Percentiles rank a stretch among this genome's conserved stretches.
Conservation (phyloP, 2,888 invertebrate species). For the Zelleria hepariella region DNA sequence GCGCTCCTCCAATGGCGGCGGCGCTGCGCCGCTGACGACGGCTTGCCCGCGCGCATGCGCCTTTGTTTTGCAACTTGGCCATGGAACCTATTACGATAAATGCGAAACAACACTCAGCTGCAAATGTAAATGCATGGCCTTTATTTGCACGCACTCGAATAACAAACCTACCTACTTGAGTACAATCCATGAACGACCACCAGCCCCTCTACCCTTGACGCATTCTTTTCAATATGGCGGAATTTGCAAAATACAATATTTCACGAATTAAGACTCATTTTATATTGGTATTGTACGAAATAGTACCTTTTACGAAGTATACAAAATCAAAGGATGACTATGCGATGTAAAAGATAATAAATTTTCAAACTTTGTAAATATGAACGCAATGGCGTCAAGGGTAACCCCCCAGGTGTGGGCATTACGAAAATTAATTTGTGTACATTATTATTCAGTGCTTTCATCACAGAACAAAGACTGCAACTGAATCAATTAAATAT, state of each 20-base stretch:
- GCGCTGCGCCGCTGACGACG: conserved; percentile 35
- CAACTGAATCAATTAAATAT: background rate
- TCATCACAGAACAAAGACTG: background rate
- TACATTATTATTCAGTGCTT: background rate
- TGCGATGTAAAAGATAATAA: no score
- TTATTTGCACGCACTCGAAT: conserved; percentile 36
- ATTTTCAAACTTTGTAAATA: no score
- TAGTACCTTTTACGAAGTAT: no score
- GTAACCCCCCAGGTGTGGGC: no score
- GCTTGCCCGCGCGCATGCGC: conserved; percentile 60
- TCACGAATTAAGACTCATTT: no score
- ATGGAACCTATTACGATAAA: conserved; percentile 68
- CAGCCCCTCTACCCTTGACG: no score
- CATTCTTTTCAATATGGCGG: no score
- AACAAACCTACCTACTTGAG: background rate
- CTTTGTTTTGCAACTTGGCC: conserved; percentile 69
- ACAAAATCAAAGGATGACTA: no score
- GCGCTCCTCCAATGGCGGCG: conserved; percentile 23
- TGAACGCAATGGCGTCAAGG: no score
- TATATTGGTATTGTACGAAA: no score
- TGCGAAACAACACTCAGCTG: conserved; percentile 56
- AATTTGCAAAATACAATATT: no score
- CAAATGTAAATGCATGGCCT: conserved; percentile 62
- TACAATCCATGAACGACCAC: background rate
- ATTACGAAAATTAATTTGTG: background rate